These are phyloP conservation scores for Bacillus rossius DNA, from an alignment of 1,140 invertebrate genomes.

Conservation along the genomic window DNA sequence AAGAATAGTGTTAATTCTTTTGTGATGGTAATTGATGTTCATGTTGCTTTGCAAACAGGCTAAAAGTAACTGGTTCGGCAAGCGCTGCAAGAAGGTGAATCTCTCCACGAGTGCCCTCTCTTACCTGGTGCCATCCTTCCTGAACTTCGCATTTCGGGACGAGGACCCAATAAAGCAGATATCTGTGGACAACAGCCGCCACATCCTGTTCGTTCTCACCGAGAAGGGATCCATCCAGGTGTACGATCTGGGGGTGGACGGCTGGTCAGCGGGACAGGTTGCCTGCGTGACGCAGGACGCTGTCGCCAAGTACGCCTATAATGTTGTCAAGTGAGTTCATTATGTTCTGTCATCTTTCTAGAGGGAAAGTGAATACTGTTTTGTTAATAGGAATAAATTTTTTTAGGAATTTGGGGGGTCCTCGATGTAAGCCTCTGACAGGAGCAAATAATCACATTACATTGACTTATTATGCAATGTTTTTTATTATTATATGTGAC, in stretches of 20 bases:
- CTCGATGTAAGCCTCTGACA: too few species aligned
- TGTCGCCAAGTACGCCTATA: slow-evolving; percentile 68
- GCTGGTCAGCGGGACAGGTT: slow-evolving; percentile 63
- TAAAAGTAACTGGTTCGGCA: slow-evolving; percentile 88
- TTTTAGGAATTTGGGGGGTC: too few species aligned
- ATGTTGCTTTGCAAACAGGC: slow-evolving; percentile 44
- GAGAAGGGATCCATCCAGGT: slow-evolving; percentile 78
- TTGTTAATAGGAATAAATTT: not conserved
- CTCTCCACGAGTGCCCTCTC: slow-evolving; percentile 85
- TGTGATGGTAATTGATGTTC: too few species aligned
- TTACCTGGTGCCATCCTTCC: slow-evolving; percentile 87
- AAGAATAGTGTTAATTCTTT: too few species aligned
- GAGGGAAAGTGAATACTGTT: not conserved
- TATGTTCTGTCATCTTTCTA: not conserved
- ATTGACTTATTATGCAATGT: too few species aligned
- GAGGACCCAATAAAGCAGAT: slow-evolving; percentile 84
- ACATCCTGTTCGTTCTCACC: slow-evolving; percentile 87
- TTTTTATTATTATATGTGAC: too few species aligned
- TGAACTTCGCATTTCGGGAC: slow-evolving; percentile 74
- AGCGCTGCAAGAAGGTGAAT: slow-evolving; percentile 93
- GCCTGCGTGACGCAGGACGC: slow-evolving; percentile 71
- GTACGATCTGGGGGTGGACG: slow-evolving; percentile 82
- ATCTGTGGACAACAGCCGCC: slow-evolving; percentile 72
- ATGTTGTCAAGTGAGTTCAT: slow-evolving; percentile 71
- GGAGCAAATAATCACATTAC: too few species aligned